Conservation (phyloP, 2,113 vertebrate species). For the Pseudopodoces humilis region DNA sequence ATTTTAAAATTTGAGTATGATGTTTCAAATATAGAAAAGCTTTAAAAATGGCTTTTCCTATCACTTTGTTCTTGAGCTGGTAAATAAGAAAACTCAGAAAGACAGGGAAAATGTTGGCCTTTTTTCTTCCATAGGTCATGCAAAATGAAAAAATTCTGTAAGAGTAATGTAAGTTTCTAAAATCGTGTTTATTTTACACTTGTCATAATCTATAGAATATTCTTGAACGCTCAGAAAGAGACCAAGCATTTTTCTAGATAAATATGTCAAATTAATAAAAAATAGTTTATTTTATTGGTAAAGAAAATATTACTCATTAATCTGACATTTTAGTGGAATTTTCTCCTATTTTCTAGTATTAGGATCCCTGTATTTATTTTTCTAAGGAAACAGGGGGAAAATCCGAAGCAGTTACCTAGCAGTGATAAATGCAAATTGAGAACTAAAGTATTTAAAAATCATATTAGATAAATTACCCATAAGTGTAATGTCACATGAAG, state of each 20-base stretch:
- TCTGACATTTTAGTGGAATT: not conserved
- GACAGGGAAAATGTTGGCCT: not conserved
- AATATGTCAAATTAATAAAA: not conserved
- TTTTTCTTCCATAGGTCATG: not conserved
- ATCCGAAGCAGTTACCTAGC: fast-evolving
- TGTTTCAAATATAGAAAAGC: not conserved
- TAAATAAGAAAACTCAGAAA: not conserved
- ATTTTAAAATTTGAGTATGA: not conserved
- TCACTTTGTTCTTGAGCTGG: not conserved
- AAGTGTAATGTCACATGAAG: not conserved
- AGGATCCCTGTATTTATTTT: not conserved
- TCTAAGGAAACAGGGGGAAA: not conserved
- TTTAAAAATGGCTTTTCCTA: not conserved
- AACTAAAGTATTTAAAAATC: not conserved
- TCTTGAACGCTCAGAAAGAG: not conserved
- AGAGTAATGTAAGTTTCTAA: not conserved
- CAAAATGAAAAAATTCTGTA: not conserved
- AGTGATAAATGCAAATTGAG: not conserved
- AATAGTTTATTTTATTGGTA: not conserved
- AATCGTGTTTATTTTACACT: not conserved
- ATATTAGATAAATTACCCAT: not conserved
- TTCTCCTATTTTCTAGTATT: not conserved
- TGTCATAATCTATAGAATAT: not conserved
- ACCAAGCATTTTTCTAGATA: not conserved
- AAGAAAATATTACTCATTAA: not conserved